phyloP scores from a whole-genome alignment of 2,888 invertebrate genomes.

The Lumbricus terrestris region DNA sequence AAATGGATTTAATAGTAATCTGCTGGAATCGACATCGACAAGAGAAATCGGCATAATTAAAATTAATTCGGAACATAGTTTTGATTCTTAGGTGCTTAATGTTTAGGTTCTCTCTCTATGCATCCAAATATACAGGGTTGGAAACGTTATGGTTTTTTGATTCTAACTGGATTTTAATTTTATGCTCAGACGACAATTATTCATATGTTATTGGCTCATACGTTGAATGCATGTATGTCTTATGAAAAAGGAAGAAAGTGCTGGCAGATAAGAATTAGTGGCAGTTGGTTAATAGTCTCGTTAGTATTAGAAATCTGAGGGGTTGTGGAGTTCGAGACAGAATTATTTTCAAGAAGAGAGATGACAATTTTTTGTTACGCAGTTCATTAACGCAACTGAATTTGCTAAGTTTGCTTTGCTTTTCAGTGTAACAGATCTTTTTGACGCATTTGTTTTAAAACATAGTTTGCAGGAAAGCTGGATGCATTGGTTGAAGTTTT shows the following conservation, averaged over 20 bases:
- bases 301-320: neutral
- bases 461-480: neutral
- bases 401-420: neutral
- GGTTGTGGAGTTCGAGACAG: neutral
- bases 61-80: neutral
- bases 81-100: constrained; percentile 8
- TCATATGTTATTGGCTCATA: neutral
- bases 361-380: neutral
- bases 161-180: neutral
- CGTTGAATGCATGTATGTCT: neutral
- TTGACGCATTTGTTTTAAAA: neutral
- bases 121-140: neutral
- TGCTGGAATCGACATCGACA: neutral
- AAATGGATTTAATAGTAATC: neutral
- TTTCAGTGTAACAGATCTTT: neutral
- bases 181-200: neutral
- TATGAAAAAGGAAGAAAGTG: neutral
- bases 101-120: neutral
- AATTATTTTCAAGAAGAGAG: neutral
- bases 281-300: neutral
- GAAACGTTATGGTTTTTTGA: neutral
- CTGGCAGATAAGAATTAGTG: neutral
- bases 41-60: neutral
- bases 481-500: neutral
- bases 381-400: neutral